These are phyloP conservation scores for Papilio demoleus DNA, from an alignment of 2,888 invertebrate genomes.

Conservation along the genomic window DNA sequence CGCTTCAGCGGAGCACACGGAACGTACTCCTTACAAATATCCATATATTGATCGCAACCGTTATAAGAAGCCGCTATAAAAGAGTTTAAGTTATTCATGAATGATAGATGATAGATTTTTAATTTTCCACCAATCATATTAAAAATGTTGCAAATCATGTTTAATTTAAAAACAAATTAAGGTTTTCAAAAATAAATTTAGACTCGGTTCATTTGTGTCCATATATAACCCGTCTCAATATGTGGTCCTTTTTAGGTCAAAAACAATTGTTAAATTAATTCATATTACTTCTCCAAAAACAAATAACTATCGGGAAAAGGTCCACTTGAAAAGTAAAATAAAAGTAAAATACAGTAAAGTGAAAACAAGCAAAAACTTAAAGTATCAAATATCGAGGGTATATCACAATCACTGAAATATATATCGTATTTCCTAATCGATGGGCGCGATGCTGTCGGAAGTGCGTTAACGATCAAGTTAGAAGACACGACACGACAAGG, in stretches of 20 bases:
- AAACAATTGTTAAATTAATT: background rate
- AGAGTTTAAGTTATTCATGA: background rate
- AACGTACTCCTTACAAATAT: constrained; percentile 49
- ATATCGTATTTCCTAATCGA: constrained; percentile 26
- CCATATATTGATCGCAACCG: constrained; percentile 22
- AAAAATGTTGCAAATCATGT: too few species aligned
- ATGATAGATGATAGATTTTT: background rate
- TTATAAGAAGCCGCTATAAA: constrained; percentile 11
- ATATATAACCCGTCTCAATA: background rate
- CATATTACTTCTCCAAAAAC: constrained; percentile 3
- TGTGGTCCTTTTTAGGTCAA: background rate
- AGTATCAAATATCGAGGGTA: constrained; percentile 13
- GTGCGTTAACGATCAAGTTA: constrained; percentile 29
- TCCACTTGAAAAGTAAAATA: background rate
- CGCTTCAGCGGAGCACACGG: constrained; percentile 68
- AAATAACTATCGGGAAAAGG: constrained; percentile 9
- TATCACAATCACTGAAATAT: constrained; percentile 17
- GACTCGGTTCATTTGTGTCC: too few species aligned
- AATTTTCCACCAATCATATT: too few species aligned
- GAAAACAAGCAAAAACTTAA: constrained; percentile 13
- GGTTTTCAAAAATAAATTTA: too few species aligned
- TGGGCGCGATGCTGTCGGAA: constrained; percentile 25
- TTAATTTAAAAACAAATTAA: too few species aligned
- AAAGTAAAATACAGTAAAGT: background rate
- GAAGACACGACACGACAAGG: constrained; percentile 5